Evolutionary conservation across 2,888 invertebrate genomes (phyloP).

Genomic region (Rutpela maculata): DNA sequence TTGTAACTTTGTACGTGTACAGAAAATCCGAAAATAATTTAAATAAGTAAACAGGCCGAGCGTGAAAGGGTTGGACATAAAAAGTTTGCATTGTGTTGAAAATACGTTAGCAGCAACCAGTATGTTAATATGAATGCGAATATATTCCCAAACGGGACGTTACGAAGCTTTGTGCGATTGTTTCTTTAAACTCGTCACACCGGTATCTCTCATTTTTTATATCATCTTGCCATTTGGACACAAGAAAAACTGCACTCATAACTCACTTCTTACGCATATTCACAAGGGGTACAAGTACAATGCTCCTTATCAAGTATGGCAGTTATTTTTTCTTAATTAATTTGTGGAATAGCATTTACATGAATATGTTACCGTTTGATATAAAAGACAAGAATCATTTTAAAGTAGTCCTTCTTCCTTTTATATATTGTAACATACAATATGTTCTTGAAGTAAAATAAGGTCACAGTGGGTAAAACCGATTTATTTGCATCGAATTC

Average conservation of each 20-base stretch:
- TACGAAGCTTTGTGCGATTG: slow-evolving; percentile 51
- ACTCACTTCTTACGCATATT: slow-evolving; percentile 41
- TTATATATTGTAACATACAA: too few relatives aligned
- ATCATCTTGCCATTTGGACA: slow-evolving; percentile 62
- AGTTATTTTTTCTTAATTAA: slow-evolving; percentile 50
- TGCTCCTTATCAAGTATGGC: slow-evolving; percentile 46
- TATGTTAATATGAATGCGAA: slow-evolving; percentile 57
- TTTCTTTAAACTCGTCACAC: slow-evolving; percentile 60
- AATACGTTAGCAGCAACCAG: slow-evolving; percentile 55
- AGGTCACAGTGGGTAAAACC: too few relatives aligned
- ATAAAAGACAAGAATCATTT: neutral
- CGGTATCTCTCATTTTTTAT: slow-evolving; percentile 59
- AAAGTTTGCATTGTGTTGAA: slow-evolving; percentile 57
- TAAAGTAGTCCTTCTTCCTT: neutral
- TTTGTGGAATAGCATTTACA: slow-evolving; percentile 24
- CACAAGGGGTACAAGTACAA: slow-evolving; percentile 44
- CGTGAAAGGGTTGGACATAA: slow-evolving; percentile 40
- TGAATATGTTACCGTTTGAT: slow-evolving; percentile 9
- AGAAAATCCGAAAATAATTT: neutral
- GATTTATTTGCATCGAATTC: too few relatives aligned
- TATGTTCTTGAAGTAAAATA: too few relatives aligned
- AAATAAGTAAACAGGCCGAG: neutral
- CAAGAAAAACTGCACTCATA: slow-evolving; percentile 55
- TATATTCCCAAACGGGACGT: slow-evolving; percentile 60
- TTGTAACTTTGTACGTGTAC: neutral